Conservation (phyloP, 30 jellyfish, hydroid and myxozoan species). For the Aurelia coerulea region DNA sequence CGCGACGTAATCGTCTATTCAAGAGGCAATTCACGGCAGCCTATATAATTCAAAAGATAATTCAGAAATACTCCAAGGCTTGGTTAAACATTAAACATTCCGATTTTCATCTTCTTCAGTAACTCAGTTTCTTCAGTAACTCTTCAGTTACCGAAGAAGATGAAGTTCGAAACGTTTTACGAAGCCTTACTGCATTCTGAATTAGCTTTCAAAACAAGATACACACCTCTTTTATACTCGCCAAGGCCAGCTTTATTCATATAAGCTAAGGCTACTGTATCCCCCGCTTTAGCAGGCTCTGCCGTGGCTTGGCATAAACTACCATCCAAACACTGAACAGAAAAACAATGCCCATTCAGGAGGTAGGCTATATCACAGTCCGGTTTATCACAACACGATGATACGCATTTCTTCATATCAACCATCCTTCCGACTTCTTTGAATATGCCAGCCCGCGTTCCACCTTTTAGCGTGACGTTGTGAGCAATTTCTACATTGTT, state of each 20-base stretch:
- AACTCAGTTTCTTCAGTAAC: too few relatives aligned
- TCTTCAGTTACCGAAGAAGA: too few relatives aligned
- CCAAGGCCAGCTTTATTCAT: constrained; percentile 92
- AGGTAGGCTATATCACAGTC: constrained; percentile 94
- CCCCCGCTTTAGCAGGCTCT: constrained; percentile 88
- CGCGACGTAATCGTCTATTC: too few relatives aligned
- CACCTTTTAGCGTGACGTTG: constrained; percentile 90
- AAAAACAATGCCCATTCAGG: constrained; percentile 88
- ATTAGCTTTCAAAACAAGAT: background rate
- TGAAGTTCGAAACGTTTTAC: too few relatives aligned
- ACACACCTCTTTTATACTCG: constrained; percentile 91
- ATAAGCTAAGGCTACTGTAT: constrained; percentile 88
- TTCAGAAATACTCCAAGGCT: too few relatives aligned
- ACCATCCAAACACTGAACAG: constrained; percentile 92
- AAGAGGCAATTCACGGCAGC: too few relatives aligned
- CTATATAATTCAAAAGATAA: too few relatives aligned
- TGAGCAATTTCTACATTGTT: constrained; percentile 80
- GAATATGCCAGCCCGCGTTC: constrained; percentile 92
- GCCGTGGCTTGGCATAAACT: constrained; percentile 91
- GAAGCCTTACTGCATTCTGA: background rate
- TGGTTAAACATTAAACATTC: too few relatives aligned
- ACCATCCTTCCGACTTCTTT: constrained; percentile 86
- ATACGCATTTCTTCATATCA: constrained; percentile 81
- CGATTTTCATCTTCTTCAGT: too few relatives aligned
- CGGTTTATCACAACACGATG: constrained; percentile 95